Conservation (phyloP, 2,888 invertebrate genomes). For the Syritta pipiens region DNA sequence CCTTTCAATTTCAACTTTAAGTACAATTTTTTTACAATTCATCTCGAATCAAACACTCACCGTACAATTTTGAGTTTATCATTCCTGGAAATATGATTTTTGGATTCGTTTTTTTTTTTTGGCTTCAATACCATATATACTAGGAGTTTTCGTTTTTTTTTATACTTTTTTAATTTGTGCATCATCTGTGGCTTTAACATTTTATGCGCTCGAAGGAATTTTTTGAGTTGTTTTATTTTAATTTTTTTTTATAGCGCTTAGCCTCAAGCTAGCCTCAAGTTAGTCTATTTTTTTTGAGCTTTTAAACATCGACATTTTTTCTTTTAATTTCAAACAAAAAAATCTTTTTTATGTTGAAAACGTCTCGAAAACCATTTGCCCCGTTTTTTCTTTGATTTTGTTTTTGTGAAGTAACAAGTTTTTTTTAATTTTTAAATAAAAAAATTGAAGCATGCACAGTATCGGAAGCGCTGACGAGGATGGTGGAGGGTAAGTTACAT, state of each 20-base stretch:
- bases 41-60: constrained; percentile 58
- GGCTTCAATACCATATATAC: constrained; percentile 28
- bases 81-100: constrained; percentile 40
- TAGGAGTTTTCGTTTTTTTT: constrained; percentile 7
- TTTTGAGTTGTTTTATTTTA: constrained; percentile 16
- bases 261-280: constrained; percentile 41
- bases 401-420: constrained; percentile 59
- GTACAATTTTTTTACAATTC: constrained; percentile 28
- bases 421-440: constrained; percentile 70
- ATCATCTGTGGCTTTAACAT: constrained; percentile 66
- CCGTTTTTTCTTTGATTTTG: constrained; percentile 72
- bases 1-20: constrained; percentile 14
- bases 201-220: constrained; percentile 51
- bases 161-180: constrained; percentile 39
- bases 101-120: constrained; percentile 23
- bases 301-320: constrained; percentile 7
- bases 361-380: constrained; percentile 24
- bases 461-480: constrained; percentile 80
- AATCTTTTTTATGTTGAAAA: constrained; percentile 14
- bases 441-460: constrained; percentile 80
- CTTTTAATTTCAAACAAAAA: constrained; percentile 19
- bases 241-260: constrained; percentile 31
- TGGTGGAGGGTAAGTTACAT: constrained; percentile 80
- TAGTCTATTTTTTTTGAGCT: constrained; percentile 10
- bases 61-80: constrained; percentile 51